Conservation (phyloP, 1,140 invertebrate genomes). For the Drosophila sp. region DNA sequence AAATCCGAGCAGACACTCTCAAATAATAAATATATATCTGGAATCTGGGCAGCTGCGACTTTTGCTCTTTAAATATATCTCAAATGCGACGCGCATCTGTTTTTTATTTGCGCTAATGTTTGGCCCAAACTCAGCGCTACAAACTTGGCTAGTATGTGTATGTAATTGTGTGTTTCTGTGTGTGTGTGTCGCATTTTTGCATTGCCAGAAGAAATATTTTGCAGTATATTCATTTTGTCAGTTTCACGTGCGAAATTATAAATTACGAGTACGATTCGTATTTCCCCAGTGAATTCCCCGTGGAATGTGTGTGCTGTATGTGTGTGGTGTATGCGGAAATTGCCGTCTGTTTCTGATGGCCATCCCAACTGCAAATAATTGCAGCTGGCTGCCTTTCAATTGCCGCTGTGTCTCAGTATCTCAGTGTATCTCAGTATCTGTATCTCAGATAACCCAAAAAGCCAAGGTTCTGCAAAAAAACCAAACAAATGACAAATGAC, state of each 20-base stretch:
- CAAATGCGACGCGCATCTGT: conserved; percentile 63
- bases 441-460: not conserved
- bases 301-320: conserved; percentile 1
- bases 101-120: conserved; percentile 78
- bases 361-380: conserved; percentile 79
- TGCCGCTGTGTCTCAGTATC: not conserved
- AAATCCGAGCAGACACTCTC: conserved; percentile 17
- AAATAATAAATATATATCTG: conserved; percentile 33
- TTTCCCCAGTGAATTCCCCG: conserved; percentile 39
- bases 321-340: conserved; percentile 33
- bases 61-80: conserved; percentile 37
- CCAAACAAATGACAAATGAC: conserved; percentile 10
- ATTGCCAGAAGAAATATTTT: conserved; percentile 30
- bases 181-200: conserved; percentile 55
- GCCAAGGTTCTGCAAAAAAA: conserved; percentile 18
- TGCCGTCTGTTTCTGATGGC: conserved; percentile 78
- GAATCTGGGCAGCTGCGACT: conserved; percentile 42
- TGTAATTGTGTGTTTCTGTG: conserved; percentile 24
- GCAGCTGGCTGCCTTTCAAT: conserved; percentile 61
- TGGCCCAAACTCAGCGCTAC: conserved; percentile 57
- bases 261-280: conserved; percentile 63
- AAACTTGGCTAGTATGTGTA: conserved; percentile 25
- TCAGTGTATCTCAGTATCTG: not conserved
- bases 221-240: conserved; percentile 65
- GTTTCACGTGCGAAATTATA: conserved; percentile 81